These are phyloP conservation scores for Scyliorhinus canicula DNA, from an alignment of 2,797 vertebrate genomes.

Conservation along the genomic window DNA sequence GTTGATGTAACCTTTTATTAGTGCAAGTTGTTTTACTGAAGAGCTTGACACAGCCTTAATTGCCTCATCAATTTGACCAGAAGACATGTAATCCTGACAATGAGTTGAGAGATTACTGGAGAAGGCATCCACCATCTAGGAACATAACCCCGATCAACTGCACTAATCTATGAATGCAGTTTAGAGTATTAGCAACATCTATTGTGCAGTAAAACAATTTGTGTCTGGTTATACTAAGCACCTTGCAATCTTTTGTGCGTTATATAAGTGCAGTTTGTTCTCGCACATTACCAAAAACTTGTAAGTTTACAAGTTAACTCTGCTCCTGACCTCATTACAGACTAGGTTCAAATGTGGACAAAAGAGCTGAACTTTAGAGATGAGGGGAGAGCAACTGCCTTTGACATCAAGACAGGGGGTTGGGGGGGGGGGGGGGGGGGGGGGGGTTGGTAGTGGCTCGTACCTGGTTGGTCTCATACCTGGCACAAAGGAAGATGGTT, in stretches of 20 bases:
- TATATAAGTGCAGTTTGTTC: not conserved
- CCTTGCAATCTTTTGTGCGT: not conserved
- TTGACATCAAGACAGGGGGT: too few species aligned
- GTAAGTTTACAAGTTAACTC: too few species aligned
- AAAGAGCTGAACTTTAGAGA: too few species aligned
- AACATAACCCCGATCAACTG: not conserved
- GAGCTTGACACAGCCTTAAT: not conserved
- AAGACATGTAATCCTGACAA: not conserved
- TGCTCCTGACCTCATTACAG: too few species aligned
- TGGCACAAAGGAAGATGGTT: too few species aligned
- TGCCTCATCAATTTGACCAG: not conserved
- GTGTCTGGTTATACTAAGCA: too few species aligned
- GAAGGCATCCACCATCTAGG: not conserved
- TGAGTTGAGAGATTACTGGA: constrained; percentile 21
- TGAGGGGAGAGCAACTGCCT: too few species aligned
- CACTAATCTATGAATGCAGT: not conserved
- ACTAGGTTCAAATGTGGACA: too few species aligned
- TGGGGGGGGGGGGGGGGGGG: too few species aligned
- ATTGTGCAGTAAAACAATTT: not conserved
- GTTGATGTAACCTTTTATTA: not conserved
- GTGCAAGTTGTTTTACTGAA: not conserved
- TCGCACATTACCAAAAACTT: too few species aligned
- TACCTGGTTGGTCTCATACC: too few species aligned
- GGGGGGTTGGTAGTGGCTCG: too few species aligned
- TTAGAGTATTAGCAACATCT: not conserved